Percentiles rank a stretch among this genome's conserved stretches.
phyloP scores from a whole-genome alignment of 2,797 vertebrate genomes.

The Melanotaenia boesemani region DNA sequence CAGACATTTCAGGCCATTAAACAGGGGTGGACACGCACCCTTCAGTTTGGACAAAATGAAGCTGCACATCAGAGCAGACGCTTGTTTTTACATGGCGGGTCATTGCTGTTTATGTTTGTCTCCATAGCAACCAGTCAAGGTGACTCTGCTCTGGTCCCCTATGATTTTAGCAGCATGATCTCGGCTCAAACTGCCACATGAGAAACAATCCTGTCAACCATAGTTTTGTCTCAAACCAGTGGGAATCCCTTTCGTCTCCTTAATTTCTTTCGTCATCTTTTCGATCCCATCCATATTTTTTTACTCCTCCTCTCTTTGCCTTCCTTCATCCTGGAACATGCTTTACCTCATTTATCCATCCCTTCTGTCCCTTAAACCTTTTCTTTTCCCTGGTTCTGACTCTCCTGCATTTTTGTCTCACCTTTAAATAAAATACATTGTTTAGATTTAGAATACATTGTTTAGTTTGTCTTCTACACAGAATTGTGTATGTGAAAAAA shows the following conservation, averaged over 20 bases:
- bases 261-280: neutral
- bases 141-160: conserved; percentile 1
- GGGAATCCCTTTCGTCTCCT: neutral
- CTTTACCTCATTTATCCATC: too few species aligned
- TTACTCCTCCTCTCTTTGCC: neutral
- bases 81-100: conserved; percentile 23
- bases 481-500: too few species aligned
- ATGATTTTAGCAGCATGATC: neutral
- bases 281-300: neutral
- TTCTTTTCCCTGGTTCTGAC: neutral
- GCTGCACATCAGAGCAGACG: neutral
- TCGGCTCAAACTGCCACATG: neutral
- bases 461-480: too few species aligned
- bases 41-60: neutral
- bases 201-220: conserved; percentile 18
- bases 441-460: too few species aligned
- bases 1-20: conserved; percentile 3
- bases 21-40: conserved; percentile 4
- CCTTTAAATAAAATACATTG: neutral
- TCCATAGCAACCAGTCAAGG: conserved; percentile 31
- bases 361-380: too few species aligned
- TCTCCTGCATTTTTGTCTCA: neutral
- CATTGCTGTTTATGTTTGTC: conserved; percentile 17
- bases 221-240: conserved; percentile 8
- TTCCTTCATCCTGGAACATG: neutral